These are phyloP conservation scores for Watersipora subatra DNA, from an alignment of 1,140 invertebrate species.

Conservation along the genomic window DNA sequence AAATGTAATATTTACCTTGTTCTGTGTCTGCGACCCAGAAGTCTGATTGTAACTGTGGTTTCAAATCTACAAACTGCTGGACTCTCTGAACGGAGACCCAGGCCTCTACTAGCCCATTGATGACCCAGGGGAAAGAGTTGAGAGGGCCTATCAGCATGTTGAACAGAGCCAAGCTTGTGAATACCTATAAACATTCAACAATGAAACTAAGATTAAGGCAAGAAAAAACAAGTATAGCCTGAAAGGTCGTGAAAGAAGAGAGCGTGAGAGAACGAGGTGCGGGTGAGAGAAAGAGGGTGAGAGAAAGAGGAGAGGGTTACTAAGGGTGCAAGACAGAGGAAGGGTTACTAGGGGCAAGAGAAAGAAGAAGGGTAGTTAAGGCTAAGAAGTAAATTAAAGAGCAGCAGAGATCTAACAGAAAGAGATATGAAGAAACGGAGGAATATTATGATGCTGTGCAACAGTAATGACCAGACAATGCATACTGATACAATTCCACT, in stretches of 20 bases:
- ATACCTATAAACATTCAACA: conserved; percentile 54
- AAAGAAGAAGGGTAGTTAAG: neutral
- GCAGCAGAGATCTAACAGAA: neutral
- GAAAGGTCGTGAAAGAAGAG: too few species aligned
- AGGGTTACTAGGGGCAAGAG: neutral
- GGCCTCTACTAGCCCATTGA: conserved; percentile 88
- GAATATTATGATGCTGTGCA: neutral
- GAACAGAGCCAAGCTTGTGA: conserved; percentile 83
- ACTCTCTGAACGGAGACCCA: conserved; percentile 47
- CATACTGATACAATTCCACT: too few species aligned
- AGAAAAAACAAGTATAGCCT: too few species aligned
- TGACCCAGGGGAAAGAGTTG: conserved; percentile 95
- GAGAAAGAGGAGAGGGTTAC: neutral
- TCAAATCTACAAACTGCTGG: conserved; percentile 35
- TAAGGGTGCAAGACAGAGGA: neutral
- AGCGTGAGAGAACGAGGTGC: neutral
- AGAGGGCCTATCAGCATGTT: conserved; percentile 90
- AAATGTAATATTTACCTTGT: too few species aligned
- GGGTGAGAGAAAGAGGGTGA: neutral
- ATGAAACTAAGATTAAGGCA: neutral
- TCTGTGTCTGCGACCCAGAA: too few species aligned
- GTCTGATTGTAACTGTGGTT: neutral
- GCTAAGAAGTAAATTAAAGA: neutral
- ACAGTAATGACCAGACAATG: too few species aligned
- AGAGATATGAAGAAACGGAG: neutral